phyloP scores from a whole-genome alignment of 2,113 vertebrate genomes.

The Lepus americanus region DNA sequence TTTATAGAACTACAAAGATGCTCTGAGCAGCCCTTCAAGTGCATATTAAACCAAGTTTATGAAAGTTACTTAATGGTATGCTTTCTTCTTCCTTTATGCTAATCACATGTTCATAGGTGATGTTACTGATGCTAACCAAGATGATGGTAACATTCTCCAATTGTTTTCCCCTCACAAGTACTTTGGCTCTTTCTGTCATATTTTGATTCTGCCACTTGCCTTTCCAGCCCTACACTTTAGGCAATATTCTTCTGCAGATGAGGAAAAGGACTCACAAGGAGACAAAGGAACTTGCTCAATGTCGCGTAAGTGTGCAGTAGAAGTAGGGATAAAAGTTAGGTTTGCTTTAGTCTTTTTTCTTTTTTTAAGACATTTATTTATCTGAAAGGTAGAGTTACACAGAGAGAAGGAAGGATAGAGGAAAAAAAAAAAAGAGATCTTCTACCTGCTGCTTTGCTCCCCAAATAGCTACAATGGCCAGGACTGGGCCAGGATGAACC shows the following conservation, averaged over 20 bases:
- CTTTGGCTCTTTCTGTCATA: not conserved
- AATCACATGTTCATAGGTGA: not conserved
- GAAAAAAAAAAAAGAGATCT: too few species aligned
- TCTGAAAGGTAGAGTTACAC: too few species aligned
- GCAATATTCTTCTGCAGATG: not conserved
- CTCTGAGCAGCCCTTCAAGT: conserved; percentile 42
- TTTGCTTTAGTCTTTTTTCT: not conserved
- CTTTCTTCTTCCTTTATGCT: not conserved
- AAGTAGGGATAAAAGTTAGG: not conserved
- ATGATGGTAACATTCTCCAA: not conserved
- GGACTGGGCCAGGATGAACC: too few species aligned
- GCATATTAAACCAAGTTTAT: not conserved
- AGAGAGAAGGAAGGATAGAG: too few species aligned
- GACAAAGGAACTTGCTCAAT: not conserved
- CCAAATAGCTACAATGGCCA: too few species aligned
- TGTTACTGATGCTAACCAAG: not conserved
- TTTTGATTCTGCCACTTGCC: not conserved
- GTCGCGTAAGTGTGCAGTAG: not conserved
- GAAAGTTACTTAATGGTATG: conserved; percentile 15
- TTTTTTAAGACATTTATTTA: too few species aligned
- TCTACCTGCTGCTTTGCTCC: too few species aligned
- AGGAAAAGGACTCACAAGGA: not conserved
- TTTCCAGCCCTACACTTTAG: not conserved
- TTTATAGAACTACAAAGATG: conserved; percentile 23
- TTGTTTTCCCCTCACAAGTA: not conserved